Conservation (phyloP, 2,113 vertebrate species). For the Amblyornis subalaris region DNA sequence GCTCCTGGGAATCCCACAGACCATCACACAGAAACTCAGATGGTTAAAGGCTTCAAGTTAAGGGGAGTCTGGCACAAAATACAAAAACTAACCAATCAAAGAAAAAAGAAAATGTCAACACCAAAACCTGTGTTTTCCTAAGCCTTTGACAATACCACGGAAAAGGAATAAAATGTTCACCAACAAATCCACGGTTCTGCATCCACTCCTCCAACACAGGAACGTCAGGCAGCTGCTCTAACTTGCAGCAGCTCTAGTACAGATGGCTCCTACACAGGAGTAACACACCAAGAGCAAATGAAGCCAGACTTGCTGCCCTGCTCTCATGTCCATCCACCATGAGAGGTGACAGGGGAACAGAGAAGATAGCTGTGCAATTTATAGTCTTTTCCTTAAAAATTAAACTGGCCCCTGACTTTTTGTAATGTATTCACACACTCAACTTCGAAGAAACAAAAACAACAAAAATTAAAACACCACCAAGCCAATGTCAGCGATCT, state of each 20-base stretch:
- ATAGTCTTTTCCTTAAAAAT: background rate
- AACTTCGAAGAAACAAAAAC: background rate
- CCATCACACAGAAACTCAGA: background rate
- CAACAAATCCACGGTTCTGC: fast-evolving
- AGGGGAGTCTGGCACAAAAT: background rate
- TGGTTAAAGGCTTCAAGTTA: background rate
- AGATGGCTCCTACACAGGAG: fast-evolving
- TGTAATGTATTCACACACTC: background rate
- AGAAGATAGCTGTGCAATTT: background rate
- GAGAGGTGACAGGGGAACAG: background rate
- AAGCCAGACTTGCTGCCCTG: background rate
- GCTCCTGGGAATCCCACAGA: background rate
- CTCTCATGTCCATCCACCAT: background rate
- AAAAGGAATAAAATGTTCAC: background rate
- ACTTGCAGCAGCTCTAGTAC: background rate
- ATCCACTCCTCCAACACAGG: fast-evolving
- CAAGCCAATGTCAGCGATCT: background rate
- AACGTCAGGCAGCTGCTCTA: background rate
- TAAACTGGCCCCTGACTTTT: background rate
- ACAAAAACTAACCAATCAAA: background rate
- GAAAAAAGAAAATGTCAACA: background rate
- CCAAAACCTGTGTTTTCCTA: background rate
- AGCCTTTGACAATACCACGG: background rate
- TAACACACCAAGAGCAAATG: fast-evolving
- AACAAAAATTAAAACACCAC: background rate